Percentiles rank a stretch among this genome's conserved stretches.
Evolutionary conservation across 2,113 vertebrate genomes (phyloP).

Genomic region (Hipposideros armiger): DNA sequence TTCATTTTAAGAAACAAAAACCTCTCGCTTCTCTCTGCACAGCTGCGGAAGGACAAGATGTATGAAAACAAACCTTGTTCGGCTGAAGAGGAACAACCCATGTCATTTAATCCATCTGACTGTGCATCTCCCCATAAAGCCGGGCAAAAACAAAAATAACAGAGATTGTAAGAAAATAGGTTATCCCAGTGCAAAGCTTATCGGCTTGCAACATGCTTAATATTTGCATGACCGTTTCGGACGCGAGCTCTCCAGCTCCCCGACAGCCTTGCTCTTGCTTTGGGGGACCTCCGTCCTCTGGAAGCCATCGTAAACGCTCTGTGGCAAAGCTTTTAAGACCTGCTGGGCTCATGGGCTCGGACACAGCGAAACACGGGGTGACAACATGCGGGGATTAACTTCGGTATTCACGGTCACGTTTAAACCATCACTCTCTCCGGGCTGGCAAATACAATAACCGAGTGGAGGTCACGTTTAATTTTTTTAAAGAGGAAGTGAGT

Average conservation of each 20-base stretch:
- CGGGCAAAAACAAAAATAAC: slow-evolving; percentile 80
- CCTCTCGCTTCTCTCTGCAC: slow-evolving; percentile 69
- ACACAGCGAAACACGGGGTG: slow-evolving; percentile 87
- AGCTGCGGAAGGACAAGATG: slow-evolving; percentile 80
- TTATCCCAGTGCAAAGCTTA: slow-evolving; percentile 82
- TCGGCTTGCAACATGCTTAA: slow-evolving; percentile 81
- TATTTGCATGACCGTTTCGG: slow-evolving; percentile 77
- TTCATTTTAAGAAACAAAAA: slow-evolving; percentile 67
- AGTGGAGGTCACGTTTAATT: slow-evolving; percentile 54
- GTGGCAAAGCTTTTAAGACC: slow-evolving; percentile 84
- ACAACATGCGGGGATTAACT: slow-evolving; percentile 90
- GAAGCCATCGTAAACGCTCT: slow-evolving; percentile 82
- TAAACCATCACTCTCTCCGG: slow-evolving; percentile 81
- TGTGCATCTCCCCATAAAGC: slow-evolving; percentile 86
- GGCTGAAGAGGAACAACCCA: slow-evolving; percentile 92
- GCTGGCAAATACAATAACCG: slow-evolving; percentile 73
- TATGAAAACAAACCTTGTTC: slow-evolving; percentile 91
- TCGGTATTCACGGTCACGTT: slow-evolving; percentile 79
- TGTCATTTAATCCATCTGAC: slow-evolving; percentile 88
- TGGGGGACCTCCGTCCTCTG: slow-evolving; percentile 80
- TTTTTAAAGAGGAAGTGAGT: slow-evolving; percentile 52
- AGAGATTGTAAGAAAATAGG: slow-evolving; percentile 78
- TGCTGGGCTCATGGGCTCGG: slow-evolving; percentile 86
- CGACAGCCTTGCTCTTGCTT: slow-evolving; percentile 51
- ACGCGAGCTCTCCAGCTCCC: slow-evolving; percentile 75